Conservation (phyloP, 2,797 vertebrate genomes). For the Adrianichthys oophorus region DNA sequence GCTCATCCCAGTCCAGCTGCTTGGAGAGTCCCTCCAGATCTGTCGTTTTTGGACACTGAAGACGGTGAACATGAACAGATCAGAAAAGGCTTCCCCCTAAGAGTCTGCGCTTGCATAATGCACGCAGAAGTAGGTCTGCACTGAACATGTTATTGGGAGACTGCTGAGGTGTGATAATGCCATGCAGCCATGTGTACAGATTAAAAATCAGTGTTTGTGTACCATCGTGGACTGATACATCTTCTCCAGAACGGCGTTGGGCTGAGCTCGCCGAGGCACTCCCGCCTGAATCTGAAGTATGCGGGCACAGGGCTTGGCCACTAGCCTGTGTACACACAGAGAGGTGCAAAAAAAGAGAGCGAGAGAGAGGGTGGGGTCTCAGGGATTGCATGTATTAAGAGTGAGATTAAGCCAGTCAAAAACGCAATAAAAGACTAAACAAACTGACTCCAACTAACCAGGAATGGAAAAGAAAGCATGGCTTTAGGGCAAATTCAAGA, state of each 20-base stretch:
- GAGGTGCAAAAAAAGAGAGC: neutral
- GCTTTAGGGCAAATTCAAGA: conserved; percentile 17
- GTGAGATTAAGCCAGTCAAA: conserved; percentile 21
- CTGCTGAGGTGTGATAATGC: conserved; percentile 8
- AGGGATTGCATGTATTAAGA: conserved; percentile 40
- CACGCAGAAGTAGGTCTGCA: conserved; percentile 13
- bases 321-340: conserved; percentile 82
- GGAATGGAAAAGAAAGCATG: neutral
- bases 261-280: conserved; percentile 79
- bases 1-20: conserved; percentile 92
- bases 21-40: conserved; percentile 88
- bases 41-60: conserved; percentile 83
- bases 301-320: conserved; percentile 90
- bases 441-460: too few relatives aligned
- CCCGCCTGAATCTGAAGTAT: conserved; percentile 86
- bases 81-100: conserved; percentile 8
- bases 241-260: conserved; percentile 87
- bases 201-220: conserved; percentile 31
- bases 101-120: conserved; percentile 13
- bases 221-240: conserved; percentile 73
- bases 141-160: conserved; percentile 16
- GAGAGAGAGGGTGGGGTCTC: conserved; percentile 33
- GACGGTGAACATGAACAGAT: conserved; percentile 38
- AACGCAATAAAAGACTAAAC: neutral
- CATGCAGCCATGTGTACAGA: conserved; percentile 3